Evolutionary conservation across 1,140 invertebrate genomes (phyloP).

Genomic region (Drosophila kanapiae): DNA sequence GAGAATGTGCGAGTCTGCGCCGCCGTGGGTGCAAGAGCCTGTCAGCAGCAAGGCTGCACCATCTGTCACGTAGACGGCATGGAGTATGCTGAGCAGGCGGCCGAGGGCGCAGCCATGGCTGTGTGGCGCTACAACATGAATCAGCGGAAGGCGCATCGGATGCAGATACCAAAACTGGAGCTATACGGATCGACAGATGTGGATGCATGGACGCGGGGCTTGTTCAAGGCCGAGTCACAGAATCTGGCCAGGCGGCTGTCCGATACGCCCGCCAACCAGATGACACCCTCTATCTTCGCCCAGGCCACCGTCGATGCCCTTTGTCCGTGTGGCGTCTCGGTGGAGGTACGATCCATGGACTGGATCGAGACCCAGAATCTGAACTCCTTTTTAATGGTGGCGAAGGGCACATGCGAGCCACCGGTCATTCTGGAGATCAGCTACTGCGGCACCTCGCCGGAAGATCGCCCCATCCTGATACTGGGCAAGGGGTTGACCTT

Average conservation of each 20-base stretch:
- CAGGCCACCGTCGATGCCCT: constrained; percentile 86
- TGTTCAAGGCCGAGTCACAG: constrained; percentile 92
- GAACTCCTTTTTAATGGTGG: constrained; percentile 90
- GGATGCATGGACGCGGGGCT: constrained; percentile 90
- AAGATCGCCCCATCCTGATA: constrained; percentile 62
- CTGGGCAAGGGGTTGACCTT: constrained; percentile 74
- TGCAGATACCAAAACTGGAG: constrained; percentile 85
- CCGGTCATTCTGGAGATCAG: constrained; percentile 82
- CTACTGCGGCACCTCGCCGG: constrained; percentile 63
- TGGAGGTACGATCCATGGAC: constrained; percentile 88
- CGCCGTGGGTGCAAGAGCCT: constrained; percentile 86
- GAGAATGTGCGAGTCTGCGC: constrained; percentile 85
- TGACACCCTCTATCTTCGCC: constrained; percentile 94
- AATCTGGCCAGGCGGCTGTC: constrained; percentile 92
- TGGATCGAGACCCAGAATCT: constrained; percentile 71
- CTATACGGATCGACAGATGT: constrained; percentile 85
- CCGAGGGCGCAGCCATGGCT: constrained; percentile 89
- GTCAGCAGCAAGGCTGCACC: constrained; percentile 87
- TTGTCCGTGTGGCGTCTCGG: constrained; percentile 87
- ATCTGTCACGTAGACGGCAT: constrained; percentile 89
- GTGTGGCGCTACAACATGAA: constrained; percentile 89
- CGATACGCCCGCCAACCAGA: constrained; percentile 94
- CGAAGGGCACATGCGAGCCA: constrained; percentile 90
- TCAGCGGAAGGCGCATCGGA: constrained; percentile 86
- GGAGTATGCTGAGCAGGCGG: constrained; percentile 90